Evolutionary conservation across 2,113 vertebrate genomes (phyloP).

Genomic region (Vulpes vulpes): DNA sequence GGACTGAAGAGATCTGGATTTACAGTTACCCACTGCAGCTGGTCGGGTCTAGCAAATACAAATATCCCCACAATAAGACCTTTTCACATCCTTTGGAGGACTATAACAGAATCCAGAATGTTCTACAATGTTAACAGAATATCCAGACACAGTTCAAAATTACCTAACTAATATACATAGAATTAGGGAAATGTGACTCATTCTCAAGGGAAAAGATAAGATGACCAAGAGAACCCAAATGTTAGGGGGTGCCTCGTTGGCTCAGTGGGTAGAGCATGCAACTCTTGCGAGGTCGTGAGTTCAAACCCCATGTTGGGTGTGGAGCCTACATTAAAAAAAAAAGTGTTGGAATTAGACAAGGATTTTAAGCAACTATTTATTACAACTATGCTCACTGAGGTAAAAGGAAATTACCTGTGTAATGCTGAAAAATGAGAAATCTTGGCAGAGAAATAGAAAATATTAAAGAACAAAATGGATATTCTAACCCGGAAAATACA

Average conservation of each 20-base stretch:
- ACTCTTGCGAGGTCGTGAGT: not conserved
- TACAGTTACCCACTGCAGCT: not conserved
- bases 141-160: not conserved
- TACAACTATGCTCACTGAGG: not conserved
- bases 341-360: not conserved
- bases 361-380: not conserved
- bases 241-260: not conserved
- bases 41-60: not conserved
- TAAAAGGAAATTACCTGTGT: not conserved
- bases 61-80: not conserved
- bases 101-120: not conserved
- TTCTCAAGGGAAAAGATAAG: not conserved
- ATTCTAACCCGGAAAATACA: not conserved
- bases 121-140: not conserved
- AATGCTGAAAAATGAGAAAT: not conserved
- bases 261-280: not conserved
- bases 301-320: not conserved
- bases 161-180: not conserved
- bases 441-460: not conserved
- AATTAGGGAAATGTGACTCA: not conserved
- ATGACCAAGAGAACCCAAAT: not conserved
- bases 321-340: not conserved
- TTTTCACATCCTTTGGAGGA: not conserved
- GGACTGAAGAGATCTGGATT: not conserved
- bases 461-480: not conserved